These are phyloP conservation scores for Momotus momota DNA, from an alignment of 2,797 vertebrate species.

Conservation along the genomic window DNA sequence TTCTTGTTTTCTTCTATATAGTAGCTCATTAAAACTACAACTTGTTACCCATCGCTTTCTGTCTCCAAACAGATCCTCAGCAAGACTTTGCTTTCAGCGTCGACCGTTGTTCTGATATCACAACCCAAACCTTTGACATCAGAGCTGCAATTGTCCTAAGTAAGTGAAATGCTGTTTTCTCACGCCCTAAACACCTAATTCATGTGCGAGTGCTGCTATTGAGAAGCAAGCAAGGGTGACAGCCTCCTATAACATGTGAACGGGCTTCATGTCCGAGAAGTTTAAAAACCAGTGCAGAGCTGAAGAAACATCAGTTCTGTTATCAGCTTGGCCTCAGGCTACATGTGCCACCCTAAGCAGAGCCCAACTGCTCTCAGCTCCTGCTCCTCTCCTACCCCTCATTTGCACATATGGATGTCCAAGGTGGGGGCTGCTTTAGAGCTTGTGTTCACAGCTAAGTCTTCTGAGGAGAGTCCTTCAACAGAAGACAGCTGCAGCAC, in stretches of 20 bases:
- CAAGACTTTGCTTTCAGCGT: slow-evolving; percentile 80
- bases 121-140: slow-evolving; percentile 43
- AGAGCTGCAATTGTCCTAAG: slow-evolving; percentile 71
- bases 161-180: slow-evolving; percentile 69
- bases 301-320: background rate
- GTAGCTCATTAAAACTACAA: background rate
- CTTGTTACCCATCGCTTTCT: background rate
- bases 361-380: background rate
- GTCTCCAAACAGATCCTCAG: slow-evolving; percentile 74
- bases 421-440: background rate
- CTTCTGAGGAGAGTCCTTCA: background rate
- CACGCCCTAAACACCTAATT: fast-evolving
- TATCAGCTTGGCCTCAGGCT: background rate
- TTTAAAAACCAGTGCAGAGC: background rate
- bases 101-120: slow-evolving; percentile 61
- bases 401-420: background rate
- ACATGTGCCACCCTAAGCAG: background rate
- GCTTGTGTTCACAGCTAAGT: background rate
- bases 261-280: background rate
- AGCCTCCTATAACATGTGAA: background rate
- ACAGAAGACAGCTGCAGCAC: background rate
- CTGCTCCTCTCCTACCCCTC: background rate
- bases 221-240: background rate
- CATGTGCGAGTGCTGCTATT: background rate
- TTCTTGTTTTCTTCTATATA: background rate